Base-by-base conservation (phyloP, 2,797 vertebrate genomes). In the Aselliscus stoliczkanus region DNA sequence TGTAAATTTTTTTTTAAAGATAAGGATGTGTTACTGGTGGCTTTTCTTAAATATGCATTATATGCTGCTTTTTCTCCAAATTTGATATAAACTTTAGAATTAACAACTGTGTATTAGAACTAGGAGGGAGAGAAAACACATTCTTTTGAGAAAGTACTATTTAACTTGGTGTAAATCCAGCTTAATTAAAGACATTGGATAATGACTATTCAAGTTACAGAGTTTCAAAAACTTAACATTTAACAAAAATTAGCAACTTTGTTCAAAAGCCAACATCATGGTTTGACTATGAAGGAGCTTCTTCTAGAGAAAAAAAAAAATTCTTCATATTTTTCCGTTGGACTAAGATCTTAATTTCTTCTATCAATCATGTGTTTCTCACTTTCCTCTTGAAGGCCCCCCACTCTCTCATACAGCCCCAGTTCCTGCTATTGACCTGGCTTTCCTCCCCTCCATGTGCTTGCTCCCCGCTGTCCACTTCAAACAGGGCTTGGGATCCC, bases 31-130 rank as follows among this genome's bases (percentile, higher is more conserved):
- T 97, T 98, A 95, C 88, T 95, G 37, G 7, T 69, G 37, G 7
- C 64, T 5, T 96, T 98, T 98, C 83, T 97, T 93, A 96, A 31
- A 86, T 83, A 90, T 65, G 80, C 88, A 58, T 90, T 93, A 50
- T 34, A 88, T 97, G 70, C 87, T 96, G 84, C 47, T 79, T 93
- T 94, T 76, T 94, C 50, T 96, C 88, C 80, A 44, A 27, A 84
- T 96, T 95, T 97, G 50, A 75, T 92, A 70, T 92, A 81, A 85
- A 62, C 42, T 83, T 94, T 85, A 82, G 25, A 70, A 20, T 65
- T 8, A 97, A 76, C 34, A 94, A 21, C 7, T 54, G n/a, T 25
- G 1, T 90, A 14, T 90, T 21, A 94, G 85, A 44, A 64, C 69
- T 47, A 85, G 14, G 60, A 75, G 37, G 87, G 3, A 23, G 4